Percentiles rank a stretch among this genome's conserved stretches.
These are phyloP conservation scores for Rhopalosiphum padi DNA, from an alignment of 1,140 invertebrate genomes.

Conservation along the genomic window DNA sequence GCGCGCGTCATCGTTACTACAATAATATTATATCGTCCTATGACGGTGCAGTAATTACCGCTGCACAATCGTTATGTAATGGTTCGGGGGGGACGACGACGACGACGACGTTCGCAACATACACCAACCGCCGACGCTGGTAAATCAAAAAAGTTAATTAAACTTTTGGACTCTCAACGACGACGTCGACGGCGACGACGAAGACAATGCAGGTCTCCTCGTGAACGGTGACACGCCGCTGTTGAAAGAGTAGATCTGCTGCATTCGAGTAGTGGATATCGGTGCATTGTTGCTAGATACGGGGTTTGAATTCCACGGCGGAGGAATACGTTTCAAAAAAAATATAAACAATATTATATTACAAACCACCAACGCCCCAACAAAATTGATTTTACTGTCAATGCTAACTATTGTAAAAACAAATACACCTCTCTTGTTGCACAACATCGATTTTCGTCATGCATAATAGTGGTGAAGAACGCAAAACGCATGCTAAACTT, in stretches of 20 bases:
- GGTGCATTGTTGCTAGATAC: background rate
- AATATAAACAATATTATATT: background rate
- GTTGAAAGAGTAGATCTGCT: background rate
- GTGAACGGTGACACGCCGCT: conserved; percentile 28
- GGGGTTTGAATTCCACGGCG: background rate
- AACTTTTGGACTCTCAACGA: background rate
- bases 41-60: background rate
- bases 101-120: background rate
- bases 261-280: background rate
- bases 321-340: background rate
- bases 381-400: conserved; percentile 34
- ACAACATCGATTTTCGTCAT: conserved; percentile 23
- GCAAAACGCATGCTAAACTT: background rate
- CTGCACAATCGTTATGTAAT: conserved; percentile 2
- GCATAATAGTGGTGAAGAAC: background rate
- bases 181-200: background rate
- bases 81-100: conserved; percentile 15
- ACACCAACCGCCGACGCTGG: background rate
- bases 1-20: background rate
- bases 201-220: background rate
- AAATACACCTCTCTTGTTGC: conserved; percentile 17
- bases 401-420: background rate
- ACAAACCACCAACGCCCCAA: background rate
- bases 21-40: background rate
- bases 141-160: conserved; percentile 32